Evolutionary conservation across 2,113 vertebrate genomes (phyloP).

Genomic region (Calyptomena viridis): DNA sequence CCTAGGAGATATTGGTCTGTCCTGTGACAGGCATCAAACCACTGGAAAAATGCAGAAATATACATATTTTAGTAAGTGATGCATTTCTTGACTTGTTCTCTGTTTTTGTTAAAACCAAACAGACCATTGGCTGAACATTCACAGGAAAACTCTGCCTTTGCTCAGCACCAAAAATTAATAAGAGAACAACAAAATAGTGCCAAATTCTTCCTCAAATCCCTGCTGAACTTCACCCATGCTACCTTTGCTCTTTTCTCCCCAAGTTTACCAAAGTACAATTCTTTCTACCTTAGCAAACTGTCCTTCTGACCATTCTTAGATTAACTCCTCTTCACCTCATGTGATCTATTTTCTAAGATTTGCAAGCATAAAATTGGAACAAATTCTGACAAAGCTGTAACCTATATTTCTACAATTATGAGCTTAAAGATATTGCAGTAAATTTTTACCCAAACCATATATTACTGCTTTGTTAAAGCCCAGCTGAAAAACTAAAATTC

Average conservation of each 20-base stretch:
- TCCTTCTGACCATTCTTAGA: background rate
- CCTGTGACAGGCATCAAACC: background rate
- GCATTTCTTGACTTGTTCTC: background rate
- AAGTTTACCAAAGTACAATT: background rate
- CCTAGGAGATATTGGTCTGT: background rate
- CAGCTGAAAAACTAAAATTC: constrained; percentile 1
- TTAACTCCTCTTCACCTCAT: background rate
- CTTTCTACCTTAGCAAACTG: background rate
- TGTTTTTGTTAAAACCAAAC: background rate
- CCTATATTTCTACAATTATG: background rate
- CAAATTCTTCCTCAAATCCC: background rate
- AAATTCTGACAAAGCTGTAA: background rate
- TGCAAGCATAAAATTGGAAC: background rate
- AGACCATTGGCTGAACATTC: background rate
- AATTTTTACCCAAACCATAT: background rate
- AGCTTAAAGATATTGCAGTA: background rate
- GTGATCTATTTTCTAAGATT: background rate
- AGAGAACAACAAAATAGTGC: background rate
- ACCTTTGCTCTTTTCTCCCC: background rate
- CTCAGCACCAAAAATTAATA: background rate
- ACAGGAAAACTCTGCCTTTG: background rate
- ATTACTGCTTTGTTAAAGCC: background rate
- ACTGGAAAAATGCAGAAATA: background rate
- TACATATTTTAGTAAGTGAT: background rate
- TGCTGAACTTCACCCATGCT: background rate